Percentiles rank a stretch among this genome's conserved stretches.
Evolutionary conservation across 1,140 invertebrate species (phyloP).

Genomic region (Hylaeus volcanicus): DNA sequence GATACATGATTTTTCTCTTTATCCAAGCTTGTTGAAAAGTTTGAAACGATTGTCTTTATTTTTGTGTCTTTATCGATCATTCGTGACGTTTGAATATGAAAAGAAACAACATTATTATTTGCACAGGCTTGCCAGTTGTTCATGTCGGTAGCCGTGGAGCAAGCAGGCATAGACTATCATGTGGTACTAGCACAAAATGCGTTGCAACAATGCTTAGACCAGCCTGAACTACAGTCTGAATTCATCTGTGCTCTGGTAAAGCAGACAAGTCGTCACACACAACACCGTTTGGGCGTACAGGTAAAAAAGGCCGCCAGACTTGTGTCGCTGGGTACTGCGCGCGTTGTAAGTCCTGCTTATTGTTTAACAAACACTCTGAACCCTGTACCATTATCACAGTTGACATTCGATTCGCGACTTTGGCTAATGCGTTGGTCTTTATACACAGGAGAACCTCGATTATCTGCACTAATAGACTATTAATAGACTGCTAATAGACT

Average conservation of each 20-base stretch:
- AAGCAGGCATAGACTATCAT: constrained; percentile 97
- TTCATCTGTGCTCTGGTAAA: constrained; percentile 94
- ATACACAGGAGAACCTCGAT: background rate
- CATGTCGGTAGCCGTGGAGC: constrained; percentile 95
- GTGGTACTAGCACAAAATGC: constrained; percentile 97
- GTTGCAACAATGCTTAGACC: constrained; percentile 93
- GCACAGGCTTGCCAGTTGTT: constrained; percentile 94
- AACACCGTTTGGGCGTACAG: constrained; percentile 93
- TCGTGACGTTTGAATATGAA: no score
- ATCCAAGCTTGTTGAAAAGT: no score
- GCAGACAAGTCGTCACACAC: constrained; percentile 94
- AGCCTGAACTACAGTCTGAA: constrained; percentile 94
- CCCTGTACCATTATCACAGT: constrained; percentile 75
- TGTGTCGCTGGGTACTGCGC: constrained; percentile 81
- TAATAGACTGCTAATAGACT: no score
- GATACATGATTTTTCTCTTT: background rate
- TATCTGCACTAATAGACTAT: background rate
- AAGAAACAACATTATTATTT: constrained; percentile 6
- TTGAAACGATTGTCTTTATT: no score
- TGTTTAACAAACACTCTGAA: constrained; percentile 78
- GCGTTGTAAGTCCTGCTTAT: constrained; percentile 83
- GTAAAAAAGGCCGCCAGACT: constrained; percentile 86
- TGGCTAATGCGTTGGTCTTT: background rate
- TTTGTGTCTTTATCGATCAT: background rate
- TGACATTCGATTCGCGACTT: background rate